Evolutionary conservation across 2,888 invertebrate genomes (phyloP).

Genomic region (Odontocerum albicorne): DNA sequence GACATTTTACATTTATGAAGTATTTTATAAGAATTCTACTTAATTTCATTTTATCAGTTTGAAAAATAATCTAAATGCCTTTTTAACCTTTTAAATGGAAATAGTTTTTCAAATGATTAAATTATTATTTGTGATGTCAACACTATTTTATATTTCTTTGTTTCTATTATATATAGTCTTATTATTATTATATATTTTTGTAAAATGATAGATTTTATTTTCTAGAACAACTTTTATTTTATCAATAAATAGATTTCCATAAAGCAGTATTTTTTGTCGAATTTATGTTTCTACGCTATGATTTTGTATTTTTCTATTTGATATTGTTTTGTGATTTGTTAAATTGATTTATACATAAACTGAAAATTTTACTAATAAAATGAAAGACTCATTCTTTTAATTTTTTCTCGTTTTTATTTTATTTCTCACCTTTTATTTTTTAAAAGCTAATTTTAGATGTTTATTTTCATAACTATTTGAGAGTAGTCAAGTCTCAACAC

Average conservation of each 20-base stretch:
- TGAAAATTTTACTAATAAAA: slow-evolving; percentile 16
- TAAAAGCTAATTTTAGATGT: neutral
- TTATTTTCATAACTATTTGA: neutral
- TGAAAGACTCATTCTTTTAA: slow-evolving; percentile 12
- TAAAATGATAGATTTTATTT: neutral
- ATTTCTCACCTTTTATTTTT: slow-evolving; percentile 7
- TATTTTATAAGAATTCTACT: too few species aligned
- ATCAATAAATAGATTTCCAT: too few species aligned
- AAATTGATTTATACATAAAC: slow-evolving; percentile 5
- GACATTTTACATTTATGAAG: too few species aligned
- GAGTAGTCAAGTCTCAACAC: too few species aligned
- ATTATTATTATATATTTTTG: neutral
- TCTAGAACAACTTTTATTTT: neutral
- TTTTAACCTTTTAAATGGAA: too few species aligned
- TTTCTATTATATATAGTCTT: too few species aligned
- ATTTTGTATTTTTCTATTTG: slow-evolving; percentile 16
- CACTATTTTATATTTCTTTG: too few species aligned
- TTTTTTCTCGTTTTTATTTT: slow-evolving; percentile 6
- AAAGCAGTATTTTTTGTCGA: slow-evolving; percentile 8
- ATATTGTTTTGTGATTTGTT: slow-evolving; percentile 16
- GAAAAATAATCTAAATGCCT: too few species aligned
- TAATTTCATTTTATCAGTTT: too few species aligned
- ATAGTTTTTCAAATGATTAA: too few species aligned
- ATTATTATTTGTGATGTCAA: too few species aligned
- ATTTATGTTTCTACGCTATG: slow-evolving; percentile 6